Evolutionary conservation across 2,797 vertebrate species (phyloP), one percentile per base, ranked within the genome.

Genomic region (Ficedula albicollis): DNA sequence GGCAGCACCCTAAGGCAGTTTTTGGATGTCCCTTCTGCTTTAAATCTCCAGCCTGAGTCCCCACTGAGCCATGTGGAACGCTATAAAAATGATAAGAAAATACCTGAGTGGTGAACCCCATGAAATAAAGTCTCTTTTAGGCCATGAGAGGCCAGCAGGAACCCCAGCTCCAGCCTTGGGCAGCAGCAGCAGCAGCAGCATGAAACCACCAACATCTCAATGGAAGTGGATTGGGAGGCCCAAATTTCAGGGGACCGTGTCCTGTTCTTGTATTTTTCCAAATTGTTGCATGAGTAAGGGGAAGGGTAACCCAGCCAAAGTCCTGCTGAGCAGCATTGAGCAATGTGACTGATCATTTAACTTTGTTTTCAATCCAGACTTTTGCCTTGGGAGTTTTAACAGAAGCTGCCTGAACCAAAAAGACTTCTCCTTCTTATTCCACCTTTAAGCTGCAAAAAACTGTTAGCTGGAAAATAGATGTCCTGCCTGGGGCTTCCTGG

Each of bases 11-110:
- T 59, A 46, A 15, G 25, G 48, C 48, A 21, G 2, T 38, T 41
- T 2, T 49, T 6, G 3, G 25, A 44, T 2, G 46, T 9, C 20
- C 30, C 12, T 48, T 32, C 59, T 10, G 30, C 18, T 55, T 12
- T 8, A n/a, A 32, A 70, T 36, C 36, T 75, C 46, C 39, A 26
- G 5, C n/a, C 14, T 22, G 7, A 9, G 27, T 29, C 26, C 54
- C 30, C 8, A 17, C 0, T 72, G 69, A 75, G 46, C 20, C 38
- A 17, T 0, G 9, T 27, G 34, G 32, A 29, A 39, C 3, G 3
- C 34, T 17, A 30, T 1, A 55, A 55, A 41, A 54, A 36, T 1
- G 7, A 5, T 10, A 82, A 54, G n/a, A 34, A 56, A 54, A 32
- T 18, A 46, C 11, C 20, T 8, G 59, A 89, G 52, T 5, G 32